These are phyloP conservation scores for Linnaemya vulpina DNA, from an alignment of 2,888 invertebrate genomes.

Conservation along the genomic window DNA sequence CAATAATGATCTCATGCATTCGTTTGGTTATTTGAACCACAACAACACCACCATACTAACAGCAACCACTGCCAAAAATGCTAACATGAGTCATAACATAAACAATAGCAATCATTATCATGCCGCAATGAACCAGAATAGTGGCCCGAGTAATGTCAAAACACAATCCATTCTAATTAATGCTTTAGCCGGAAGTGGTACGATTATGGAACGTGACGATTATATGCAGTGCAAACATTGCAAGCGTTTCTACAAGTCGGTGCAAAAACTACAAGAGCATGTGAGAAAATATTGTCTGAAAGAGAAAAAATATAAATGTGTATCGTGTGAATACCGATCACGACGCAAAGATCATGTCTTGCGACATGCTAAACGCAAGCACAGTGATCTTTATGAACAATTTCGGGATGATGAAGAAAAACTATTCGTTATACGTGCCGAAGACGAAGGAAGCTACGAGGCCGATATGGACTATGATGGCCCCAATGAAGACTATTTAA, in stretches of 20 bases:
- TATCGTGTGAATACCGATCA: slow-evolving; percentile 82
- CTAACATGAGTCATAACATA: slow-evolving; percentile 6
- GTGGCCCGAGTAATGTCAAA: slow-evolving; percentile 7
- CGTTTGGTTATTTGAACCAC: slow-evolving; percentile 75
- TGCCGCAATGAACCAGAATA: slow-evolving; percentile 24
- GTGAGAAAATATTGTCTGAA: slow-evolving; percentile 82
- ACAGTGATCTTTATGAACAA: slow-evolving; percentile 79
- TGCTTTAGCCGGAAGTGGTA: slow-evolving; percentile 52
- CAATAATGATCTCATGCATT: slow-evolving; percentile 73
- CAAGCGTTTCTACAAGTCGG: slow-evolving; percentile 81
- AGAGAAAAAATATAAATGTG: slow-evolving; percentile 82
- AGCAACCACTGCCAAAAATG: slow-evolving; percentile 32
- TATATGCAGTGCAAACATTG: slow-evolving; percentile 82
- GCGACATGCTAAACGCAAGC: slow-evolving; percentile 81
- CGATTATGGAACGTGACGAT: slow-evolving; percentile 74
- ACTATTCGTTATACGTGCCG: slow-evolving; percentile 80
- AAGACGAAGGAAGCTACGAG: slow-evolving; percentile 76
- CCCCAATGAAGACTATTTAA: slow-evolving; percentile 61
- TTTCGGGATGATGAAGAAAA: slow-evolving; percentile 78
- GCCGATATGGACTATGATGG: slow-evolving; percentile 62
- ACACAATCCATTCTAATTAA: slow-evolving; percentile 60
- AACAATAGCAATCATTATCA: slow-evolving; percentile 47
- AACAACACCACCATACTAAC: slow-evolving; percentile 73
- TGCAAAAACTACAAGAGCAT: slow-evolving; percentile 81
- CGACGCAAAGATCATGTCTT: slow-evolving; percentile 82